phyloP scores from a whole-genome alignment of 2,113 vertebrate species.

The Pelecanus crispus region DNA sequence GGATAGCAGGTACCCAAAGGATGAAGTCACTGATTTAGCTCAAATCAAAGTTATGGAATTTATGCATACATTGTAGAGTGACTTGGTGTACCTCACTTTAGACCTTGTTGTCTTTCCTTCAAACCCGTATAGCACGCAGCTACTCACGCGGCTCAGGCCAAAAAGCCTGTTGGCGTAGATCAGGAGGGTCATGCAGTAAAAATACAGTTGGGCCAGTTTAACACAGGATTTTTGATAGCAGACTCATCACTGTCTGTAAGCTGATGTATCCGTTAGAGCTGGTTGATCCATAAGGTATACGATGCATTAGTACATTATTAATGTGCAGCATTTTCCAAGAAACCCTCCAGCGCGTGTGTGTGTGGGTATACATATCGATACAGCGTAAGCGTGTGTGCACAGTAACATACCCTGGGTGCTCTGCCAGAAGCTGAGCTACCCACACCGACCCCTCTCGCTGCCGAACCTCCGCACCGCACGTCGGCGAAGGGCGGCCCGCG shows the following conservation, averaged over 20 bases:
- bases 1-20: background rate
- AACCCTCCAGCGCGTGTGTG: accelerated
- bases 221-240: accelerated
- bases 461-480: accelerated
- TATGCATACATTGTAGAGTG: accelerated
- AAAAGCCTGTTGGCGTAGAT: background rate
- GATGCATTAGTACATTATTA: too few species aligned
- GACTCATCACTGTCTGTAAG: background rate
- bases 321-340: background rate
- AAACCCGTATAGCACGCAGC: accelerated
- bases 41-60: background rate
- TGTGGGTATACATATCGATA: accelerated
- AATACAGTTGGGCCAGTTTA: background rate
- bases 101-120: background rate
- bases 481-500: background rate
- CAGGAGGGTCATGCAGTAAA: too few species aligned
- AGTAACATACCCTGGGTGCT: accelerated
- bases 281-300: background rate
- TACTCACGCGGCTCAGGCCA: too few species aligned
- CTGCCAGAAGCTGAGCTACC: background rate
- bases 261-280: too few species aligned
- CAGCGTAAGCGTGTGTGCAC: accelerated
- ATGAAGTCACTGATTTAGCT: background rate
- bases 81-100: accelerated
- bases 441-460: accelerated